Evolutionary conservation across 2,113 vertebrate species (phyloP), one percentile per base, ranked within the genome.

Genomic region (Nematolebias whitei): DNA sequence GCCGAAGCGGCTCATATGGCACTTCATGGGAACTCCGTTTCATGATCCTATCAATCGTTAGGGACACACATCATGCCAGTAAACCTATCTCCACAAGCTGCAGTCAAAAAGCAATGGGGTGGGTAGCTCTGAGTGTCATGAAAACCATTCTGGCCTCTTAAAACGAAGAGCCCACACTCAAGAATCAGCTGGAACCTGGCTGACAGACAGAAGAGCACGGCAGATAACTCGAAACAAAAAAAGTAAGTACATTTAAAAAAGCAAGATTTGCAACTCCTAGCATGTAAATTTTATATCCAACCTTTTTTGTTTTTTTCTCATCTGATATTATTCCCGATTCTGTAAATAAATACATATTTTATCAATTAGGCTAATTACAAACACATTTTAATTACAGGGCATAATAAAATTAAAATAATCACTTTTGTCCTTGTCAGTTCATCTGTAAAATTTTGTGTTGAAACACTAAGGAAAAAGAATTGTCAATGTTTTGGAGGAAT

Each of bases 81-180:
- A 92, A 92, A 79, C 58, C 84, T 77, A 90, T 88, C 75, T 78
- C 54, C 39, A 60, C 52, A 52, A 59, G 61, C 50, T 68, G 23
- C 41, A 40, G 56, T 41, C 45, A 79, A 77, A 77, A 76, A 71
- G 70, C 72, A 68, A 44, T 20, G 59, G 71, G 69, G 75, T 52
- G 76, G 68, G 74, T 66, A 71, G 53, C 73, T 71, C 41, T 16
- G 26, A 71, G 65, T 67, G 69, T 81, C 79, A 63, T 66, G 40
- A 77, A 78, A 79, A 68, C 47, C 29, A 79, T 75, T 75, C 79
- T 80, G 83, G 71, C 73, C 65, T 85, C 76, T 80, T 68, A 80
- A 85, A 89, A 86, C 43, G 15, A 59, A 26, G 50, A 79, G 71
- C 19, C 57, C 39, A 67, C 76, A 76, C 20, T 74, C 49, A 80